Evolutionary conservation across 2,888 invertebrate genomes (phyloP).

Genomic region (Amaurobius ferox): DNA sequence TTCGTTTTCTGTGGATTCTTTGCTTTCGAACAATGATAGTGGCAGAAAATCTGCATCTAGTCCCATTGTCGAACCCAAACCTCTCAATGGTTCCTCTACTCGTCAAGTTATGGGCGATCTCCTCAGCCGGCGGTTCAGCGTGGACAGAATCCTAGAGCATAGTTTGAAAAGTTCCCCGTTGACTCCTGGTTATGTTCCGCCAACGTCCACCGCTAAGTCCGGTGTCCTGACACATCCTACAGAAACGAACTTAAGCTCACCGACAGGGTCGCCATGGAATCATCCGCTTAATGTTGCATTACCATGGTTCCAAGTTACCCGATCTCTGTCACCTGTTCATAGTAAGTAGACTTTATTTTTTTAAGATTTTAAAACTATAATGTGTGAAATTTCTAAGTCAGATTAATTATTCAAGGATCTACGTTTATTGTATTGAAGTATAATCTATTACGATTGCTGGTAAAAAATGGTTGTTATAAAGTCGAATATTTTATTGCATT

Average conservation of each 20-base stretch:
- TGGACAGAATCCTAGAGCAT: slow-evolving; percentile 51
- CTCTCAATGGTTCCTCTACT: slow-evolving; percentile 32
- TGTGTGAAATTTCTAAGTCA: too few species aligned
- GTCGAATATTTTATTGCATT: too few species aligned
- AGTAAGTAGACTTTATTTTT: slow-evolving; percentile 40
- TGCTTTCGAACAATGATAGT: slow-evolving; percentile 38
- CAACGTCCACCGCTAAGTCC: slow-evolving; percentile 25
- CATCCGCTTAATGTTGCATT: slow-evolving; percentile 41
- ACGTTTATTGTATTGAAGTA: too few species aligned
- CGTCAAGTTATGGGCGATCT: slow-evolving; percentile 25
- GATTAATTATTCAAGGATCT: too few species aligned
- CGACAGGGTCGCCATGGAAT: slow-evolving; percentile 30
- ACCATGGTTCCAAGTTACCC: slow-evolving; percentile 64
- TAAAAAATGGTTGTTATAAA: too few species aligned
- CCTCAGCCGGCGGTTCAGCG: slow-evolving; percentile 34
- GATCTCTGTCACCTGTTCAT: slow-evolving; percentile 57
- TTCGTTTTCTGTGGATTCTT: slow-evolving; percentile 67
- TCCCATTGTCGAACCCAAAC: background rate
- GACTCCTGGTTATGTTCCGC: slow-evolving; percentile 22
- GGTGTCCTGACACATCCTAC: background rate
- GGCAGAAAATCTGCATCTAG: slow-evolving; percentile 24
- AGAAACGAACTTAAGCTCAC: slow-evolving; percentile 36
- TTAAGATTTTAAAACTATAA: too few species aligned
- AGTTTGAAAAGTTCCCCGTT: slow-evolving; percentile 21
- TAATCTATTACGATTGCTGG: too few species aligned